Percentiles rank a stretch among this genome's conserved stretches.
Evolutionary conservation across 1,140 invertebrate species (phyloP).

Genomic region (Teleogryllus occipitalis): DNA sequence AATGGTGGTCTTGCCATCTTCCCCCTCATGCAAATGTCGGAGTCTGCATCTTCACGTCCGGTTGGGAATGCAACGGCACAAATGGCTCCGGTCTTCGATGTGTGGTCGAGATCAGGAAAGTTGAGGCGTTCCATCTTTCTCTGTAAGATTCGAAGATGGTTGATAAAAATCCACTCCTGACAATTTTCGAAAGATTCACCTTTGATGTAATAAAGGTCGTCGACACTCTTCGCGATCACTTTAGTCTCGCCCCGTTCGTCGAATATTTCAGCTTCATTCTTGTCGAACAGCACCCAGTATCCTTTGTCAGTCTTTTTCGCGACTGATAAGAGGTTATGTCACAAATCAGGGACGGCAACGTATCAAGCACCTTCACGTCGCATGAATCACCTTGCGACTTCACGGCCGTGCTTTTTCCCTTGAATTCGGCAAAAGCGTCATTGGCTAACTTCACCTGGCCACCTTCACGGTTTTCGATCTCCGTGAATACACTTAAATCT

Average conservation of each 20-base stretch:
- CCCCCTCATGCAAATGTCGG: no score
- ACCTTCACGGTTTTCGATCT: not conserved
- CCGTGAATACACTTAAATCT: not conserved
- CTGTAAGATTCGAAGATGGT: not conserved
- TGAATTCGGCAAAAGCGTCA: not conserved
- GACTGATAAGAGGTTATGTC: not conserved
- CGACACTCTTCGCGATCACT: no score
- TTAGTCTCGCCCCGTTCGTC: no score
- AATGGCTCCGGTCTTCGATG: not conserved
- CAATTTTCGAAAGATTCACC: no score
- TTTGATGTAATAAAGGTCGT: no score
- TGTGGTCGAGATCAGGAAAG: not conserved
- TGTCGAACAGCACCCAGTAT: no score
- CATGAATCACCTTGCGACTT: not conserved
- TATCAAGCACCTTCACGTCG: not conserved
- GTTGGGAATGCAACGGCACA: not conserved
- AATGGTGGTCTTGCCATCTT: not conserved
- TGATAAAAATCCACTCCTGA: no score
- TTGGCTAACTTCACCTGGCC: not conserved
- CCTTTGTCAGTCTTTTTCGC: not conserved
- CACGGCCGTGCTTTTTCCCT: not conserved
- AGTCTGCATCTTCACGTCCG: not conserved
- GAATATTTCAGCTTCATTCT: no score
- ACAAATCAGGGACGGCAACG: not conserved
- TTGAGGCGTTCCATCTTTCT: not conserved